These are phyloP conservation scores for Acleris laterana DNA, from an alignment of 2,888 invertebrate species.

Conservation along the genomic window DNA sequence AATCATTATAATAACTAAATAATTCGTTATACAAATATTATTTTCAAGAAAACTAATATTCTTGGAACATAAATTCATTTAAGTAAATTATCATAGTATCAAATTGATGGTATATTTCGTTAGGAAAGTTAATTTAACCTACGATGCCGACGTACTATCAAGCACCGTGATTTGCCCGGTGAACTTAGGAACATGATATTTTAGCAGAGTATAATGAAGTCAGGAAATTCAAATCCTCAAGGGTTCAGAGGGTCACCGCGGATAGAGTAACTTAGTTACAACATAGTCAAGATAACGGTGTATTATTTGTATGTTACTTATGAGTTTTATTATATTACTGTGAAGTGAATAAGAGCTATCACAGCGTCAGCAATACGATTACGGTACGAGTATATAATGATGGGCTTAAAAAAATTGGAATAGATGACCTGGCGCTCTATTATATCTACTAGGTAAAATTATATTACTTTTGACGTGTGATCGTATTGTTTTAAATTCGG, in stretches of 20 bases:
- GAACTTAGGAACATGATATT: slow-evolving; percentile 30
- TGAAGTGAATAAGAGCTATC: too few species aligned
- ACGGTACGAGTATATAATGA: too few species aligned
- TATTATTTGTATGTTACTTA: slow-evolving; percentile 2
- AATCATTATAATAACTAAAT: slow-evolving; percentile 10
- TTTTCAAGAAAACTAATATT: slow-evolving; percentile 4
- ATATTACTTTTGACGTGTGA: too few species aligned
- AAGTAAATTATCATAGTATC: not conserved
- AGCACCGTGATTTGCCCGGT: slow-evolving; percentile 6
- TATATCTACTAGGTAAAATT: too few species aligned
- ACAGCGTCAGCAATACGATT: too few species aligned
- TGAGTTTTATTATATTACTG: not conserved
- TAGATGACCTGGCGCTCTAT: too few species aligned
- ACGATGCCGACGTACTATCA: not conserved
- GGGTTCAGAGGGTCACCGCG: slow-evolving; percentile 22
- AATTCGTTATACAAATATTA: slow-evolving; percentile 6
- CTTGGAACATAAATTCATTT: slow-evolving; percentile 5
- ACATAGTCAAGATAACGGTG: slow-evolving; percentile 20
- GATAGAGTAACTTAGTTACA: slow-evolving; percentile 17
- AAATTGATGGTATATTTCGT: not conserved
- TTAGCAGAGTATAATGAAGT: slow-evolving; percentile 28
- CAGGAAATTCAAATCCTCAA: slow-evolving; percentile 25
- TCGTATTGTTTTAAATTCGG: too few species aligned
- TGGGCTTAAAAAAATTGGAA: too few species aligned
- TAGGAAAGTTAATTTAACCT: not conserved